These are phyloP conservation scores for Stenotaenia linearis DNA, from an alignment of 2,888 invertebrate genomes.

Conservation along the genomic window DNA sequence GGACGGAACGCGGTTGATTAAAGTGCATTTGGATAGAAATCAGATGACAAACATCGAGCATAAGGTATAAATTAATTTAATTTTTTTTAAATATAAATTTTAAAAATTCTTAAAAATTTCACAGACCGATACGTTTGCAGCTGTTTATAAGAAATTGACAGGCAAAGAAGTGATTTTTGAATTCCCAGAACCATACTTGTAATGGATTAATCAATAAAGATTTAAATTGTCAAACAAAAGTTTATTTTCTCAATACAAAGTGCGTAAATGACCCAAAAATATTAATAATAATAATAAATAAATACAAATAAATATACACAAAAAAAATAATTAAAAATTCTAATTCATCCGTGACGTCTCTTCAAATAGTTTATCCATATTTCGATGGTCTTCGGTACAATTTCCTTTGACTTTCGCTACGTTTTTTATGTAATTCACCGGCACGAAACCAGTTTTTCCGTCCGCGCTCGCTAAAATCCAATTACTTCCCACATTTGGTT, in stretches of 20 bases:
- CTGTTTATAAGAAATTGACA: slow-evolving; percentile 98
- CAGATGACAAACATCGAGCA: slow-evolving; percentile 99
- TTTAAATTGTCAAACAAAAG: too few relatives aligned
- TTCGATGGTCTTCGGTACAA: background rate
- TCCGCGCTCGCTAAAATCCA: slow-evolving; percentile 54
- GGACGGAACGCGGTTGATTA: slow-evolving; percentile 92
- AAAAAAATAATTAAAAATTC: too few relatives aligned
- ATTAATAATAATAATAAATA: too few relatives aligned
- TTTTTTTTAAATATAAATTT: background rate
- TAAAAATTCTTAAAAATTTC: slow-evolving; percentile 44
- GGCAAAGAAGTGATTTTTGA: slow-evolving; percentile 98
- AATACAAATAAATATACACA: too few relatives aligned
- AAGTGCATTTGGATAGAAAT: slow-evolving; percentile 96
- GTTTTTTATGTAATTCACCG: slow-evolving; percentile 54
- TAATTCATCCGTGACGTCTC: too few relatives aligned
- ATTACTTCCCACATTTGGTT: slow-evolving; percentile 55
- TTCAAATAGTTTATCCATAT: background rate
- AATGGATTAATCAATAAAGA: background rate
- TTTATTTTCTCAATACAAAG: too few relatives aligned
- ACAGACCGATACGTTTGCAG: slow-evolving; percentile 94
- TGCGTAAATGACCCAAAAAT: too few relatives aligned
- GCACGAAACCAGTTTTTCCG: slow-evolving; percentile 53
- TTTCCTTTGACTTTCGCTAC: slow-evolving; percentile 44
- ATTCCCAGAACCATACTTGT: slow-evolving; percentile 83
- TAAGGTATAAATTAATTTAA: slow-evolving; percentile 62